Evolutionary conservation across 2,797 vertebrate species (phyloP).

Genomic region (Danio albolineatus): DNA sequence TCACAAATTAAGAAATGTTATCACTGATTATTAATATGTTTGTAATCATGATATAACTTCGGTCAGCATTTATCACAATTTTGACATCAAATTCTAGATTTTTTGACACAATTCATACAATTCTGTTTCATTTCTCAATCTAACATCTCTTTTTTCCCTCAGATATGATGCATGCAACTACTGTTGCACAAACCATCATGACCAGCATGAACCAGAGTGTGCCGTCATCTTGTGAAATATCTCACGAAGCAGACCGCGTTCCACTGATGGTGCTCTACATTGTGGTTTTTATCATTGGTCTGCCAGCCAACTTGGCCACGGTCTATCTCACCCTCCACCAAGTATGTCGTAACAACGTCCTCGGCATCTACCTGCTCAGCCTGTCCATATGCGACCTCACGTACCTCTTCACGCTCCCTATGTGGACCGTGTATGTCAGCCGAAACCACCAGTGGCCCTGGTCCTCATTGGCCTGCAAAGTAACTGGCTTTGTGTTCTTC

Average conservation of each 20-base stretch:
- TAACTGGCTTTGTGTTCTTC: slow-evolving; percentile 88
- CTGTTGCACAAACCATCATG: background rate
- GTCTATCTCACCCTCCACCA: slow-evolving; percentile 79
- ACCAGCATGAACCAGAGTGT: background rate
- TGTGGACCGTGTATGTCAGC: slow-evolving; percentile 85
- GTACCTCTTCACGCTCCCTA: slow-evolving; percentile 86
- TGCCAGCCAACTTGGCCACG: slow-evolving; percentile 86
- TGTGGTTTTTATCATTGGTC: slow-evolving; percentile 75
- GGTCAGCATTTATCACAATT: too few relatives aligned
- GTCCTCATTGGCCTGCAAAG: slow-evolving; percentile 68
- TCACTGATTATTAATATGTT: too few relatives aligned
- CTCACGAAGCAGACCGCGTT: slow-evolving; percentile 65
- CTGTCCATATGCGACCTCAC: slow-evolving; percentile 88
- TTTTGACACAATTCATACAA: too few relatives aligned
- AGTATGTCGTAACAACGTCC: slow-evolving; percentile 77
- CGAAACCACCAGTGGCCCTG: slow-evolving; percentile 76
- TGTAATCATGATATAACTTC: too few relatives aligned
- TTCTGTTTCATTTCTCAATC: too few relatives aligned
- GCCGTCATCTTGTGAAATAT: slow-evolving; percentile 59
- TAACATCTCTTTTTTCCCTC: background rate
- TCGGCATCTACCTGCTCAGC: slow-evolving; percentile 86
- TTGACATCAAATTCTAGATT: too few relatives aligned
- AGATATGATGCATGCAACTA: slow-evolving; percentile 60
- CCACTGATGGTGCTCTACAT: slow-evolving; percentile 83
- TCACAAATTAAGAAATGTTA: too few relatives aligned